Evolutionary conservation across 2,113 vertebrate genomes (phyloP).

Genomic region (Neolamprologus toae): DNA sequence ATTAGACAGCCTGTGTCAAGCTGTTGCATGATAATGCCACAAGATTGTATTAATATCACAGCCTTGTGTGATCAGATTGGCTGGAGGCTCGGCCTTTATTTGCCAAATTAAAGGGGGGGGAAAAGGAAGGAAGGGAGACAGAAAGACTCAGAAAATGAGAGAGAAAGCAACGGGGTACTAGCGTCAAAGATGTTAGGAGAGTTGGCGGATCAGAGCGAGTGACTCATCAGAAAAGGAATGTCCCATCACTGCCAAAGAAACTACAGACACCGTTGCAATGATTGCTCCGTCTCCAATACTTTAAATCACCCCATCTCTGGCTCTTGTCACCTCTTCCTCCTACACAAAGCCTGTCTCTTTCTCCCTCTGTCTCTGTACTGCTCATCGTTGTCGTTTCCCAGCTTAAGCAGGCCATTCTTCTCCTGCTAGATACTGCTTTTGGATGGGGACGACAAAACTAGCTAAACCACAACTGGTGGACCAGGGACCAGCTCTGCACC

Average conservation of each 20-base stretch:
- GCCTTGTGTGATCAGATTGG: not conserved
- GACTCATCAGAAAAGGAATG: slow-evolving; percentile 67
- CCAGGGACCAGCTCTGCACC: not conserved
- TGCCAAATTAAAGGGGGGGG: not conserved
- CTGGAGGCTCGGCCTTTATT: not conserved
- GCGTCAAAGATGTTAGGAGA: slow-evolving; percentile 10
- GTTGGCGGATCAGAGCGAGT: slow-evolving; percentile 25
- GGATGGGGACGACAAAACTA: not conserved
- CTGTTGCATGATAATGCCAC: not conserved
- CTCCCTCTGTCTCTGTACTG: not conserved
- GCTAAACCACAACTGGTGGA: not conserved
- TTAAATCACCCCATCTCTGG: slow-evolving; percentile 19
- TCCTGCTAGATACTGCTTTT: slow-evolving; percentile 3
- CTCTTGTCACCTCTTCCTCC: not conserved
- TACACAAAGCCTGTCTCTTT: not conserved
- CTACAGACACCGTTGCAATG: slow-evolving; percentile 46
- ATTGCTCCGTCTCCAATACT: slow-evolving; percentile 9
- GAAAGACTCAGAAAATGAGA: not conserved
- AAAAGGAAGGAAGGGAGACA: not conserved
- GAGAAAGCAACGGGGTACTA: not conserved
- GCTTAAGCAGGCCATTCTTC: not conserved
- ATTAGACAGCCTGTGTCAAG: not conserved
- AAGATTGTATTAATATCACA: not conserved
- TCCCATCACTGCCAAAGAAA: slow-evolving; percentile 50
- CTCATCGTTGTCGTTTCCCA: not conserved